Conservation (phyloP, 2,888 invertebrate genomes). For the Pristionchus exspectatus region DNA sequence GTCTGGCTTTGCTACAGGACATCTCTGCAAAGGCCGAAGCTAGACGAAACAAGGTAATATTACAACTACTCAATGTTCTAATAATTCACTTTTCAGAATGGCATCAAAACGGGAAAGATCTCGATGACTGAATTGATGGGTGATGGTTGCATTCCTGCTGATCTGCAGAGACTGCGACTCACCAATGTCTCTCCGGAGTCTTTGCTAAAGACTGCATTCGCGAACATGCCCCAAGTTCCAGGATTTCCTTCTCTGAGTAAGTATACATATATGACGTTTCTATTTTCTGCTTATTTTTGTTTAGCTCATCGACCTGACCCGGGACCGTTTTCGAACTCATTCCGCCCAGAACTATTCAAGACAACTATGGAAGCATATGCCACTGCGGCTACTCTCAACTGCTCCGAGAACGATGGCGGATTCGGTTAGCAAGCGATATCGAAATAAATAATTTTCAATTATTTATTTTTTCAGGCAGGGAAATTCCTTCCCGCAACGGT, state of each 20-base stretch:
- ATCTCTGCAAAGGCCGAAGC: slow-evolving; percentile 36
- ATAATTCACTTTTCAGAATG: slow-evolving; percentile 15
- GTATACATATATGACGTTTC: not conserved
- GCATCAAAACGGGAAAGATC: slow-evolving; percentile 53
- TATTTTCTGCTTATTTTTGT: not conserved
- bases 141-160: not conserved
- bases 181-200: slow-evolving; percentile 38
- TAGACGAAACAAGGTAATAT: slow-evolving; percentile 30
- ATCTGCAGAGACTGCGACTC: slow-evolving; percentile 43
- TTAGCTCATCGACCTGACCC: slow-evolving; percentile 55
- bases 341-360: slow-evolving; percentile 56
- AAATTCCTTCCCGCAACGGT: slow-evolving; percentile 20
- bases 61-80: not conserved
- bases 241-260: slow-evolving; percentile 54
- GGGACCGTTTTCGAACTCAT: slow-evolving; percentile 52
- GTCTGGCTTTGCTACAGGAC: slow-evolving; percentile 42
- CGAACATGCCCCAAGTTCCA: slow-evolving; percentile 53
- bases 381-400: slow-evolving; percentile 47
- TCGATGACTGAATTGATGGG: slow-evolving; percentile 55
- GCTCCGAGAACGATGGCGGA: slow-evolving; percentile 11
- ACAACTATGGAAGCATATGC: slow-evolving; percentile 56
- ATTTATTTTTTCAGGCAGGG: not conserved
- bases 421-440: slow-evolving; percentile 14
- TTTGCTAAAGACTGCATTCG: slow-evolving; percentile 46
- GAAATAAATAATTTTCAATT: not conserved